These are phyloP conservation scores for Gymnocephalus cernua DNA, from an alignment of 2,113 vertebrate species.

Conservation along the genomic window DNA sequence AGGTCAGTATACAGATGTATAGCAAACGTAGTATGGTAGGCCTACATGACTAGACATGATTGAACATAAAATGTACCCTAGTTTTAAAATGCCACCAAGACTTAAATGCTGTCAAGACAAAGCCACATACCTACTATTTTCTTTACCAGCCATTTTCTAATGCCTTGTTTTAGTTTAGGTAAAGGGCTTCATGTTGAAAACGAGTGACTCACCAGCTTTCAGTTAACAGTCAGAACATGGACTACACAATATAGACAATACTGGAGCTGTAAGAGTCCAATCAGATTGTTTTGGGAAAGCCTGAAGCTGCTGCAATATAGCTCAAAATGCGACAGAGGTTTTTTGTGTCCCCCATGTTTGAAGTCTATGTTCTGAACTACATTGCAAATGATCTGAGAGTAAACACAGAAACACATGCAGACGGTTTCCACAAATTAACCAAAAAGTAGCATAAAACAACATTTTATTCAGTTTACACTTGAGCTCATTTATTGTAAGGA, in stretches of 20 bases:
- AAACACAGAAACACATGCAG: neutral
- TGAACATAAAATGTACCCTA: neutral
- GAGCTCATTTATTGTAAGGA: neutral
- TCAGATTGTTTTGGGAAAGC: neutral
- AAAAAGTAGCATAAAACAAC: neutral
- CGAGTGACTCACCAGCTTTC: constrained; percentile 1
- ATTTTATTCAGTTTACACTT: neutral
- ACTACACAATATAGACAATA: neutral
- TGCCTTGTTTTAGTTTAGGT: neutral
- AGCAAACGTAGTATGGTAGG: neutral
- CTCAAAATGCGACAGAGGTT: neutral
- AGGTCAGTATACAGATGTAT: neutral
- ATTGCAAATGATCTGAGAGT: neutral
- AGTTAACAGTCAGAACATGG: neutral
- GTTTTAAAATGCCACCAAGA: constrained; percentile 8
- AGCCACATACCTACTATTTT: neutral
- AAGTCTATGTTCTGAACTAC: neutral
- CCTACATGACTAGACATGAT: neutral
- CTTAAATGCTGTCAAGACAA: constrained; percentile 20
- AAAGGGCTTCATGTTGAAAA: neutral
- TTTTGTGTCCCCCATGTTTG: neutral
- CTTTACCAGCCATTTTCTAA: neutral
- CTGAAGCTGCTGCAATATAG: neutral
- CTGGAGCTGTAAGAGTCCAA: neutral
- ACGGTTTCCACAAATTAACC: neutral